Percentiles rank a stretch among this genome's conserved stretches.
These are phyloP conservation scores for Theretra japonica DNA, from an alignment of 2,888 invertebrate genomes.

Conservation along the genomic window DNA sequence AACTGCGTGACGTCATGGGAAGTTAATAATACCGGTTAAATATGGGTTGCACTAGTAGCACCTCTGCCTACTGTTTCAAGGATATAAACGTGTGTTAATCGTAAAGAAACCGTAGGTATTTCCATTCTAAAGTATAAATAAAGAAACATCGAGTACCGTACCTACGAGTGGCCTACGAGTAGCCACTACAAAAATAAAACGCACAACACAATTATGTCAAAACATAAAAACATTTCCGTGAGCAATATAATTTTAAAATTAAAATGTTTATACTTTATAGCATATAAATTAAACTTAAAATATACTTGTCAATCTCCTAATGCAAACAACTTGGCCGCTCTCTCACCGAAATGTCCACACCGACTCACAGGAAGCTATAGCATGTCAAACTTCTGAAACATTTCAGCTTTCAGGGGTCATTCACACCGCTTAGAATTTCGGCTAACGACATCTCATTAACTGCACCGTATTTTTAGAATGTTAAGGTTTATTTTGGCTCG, in stretches of 20 bases:
- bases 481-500: slow-evolving; percentile 54
- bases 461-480: slow-evolving; percentile 44
- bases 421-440: slow-evolving; percentile 56
- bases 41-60: too few species aligned
- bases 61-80: too few species aligned
- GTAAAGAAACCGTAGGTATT: too few species aligned
- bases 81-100: too few species aligned
- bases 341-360: slow-evolving; percentile 5
- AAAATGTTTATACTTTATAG: background rate
- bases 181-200: background rate
- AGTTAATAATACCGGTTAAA: too few species aligned
- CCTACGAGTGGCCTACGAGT: background rate
- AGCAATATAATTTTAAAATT: background rate
- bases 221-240: background rate
- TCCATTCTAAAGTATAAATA: too few species aligned
- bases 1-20: too few species aligned
- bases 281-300: background rate
- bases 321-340: background rate
- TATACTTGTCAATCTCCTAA: slow-evolving; percentile 17
- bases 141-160: too few species aligned
- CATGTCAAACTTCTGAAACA: slow-evolving; percentile 74
- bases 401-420: slow-evolving; percentile 71
- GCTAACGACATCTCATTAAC: slow-evolving; percentile 43
- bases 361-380: slow-evolving; percentile 64
- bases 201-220: background rate